phyloP scores from a whole-genome alignment of 2,113 vertebrate species.

The Neolamprologus longior region DNA sequence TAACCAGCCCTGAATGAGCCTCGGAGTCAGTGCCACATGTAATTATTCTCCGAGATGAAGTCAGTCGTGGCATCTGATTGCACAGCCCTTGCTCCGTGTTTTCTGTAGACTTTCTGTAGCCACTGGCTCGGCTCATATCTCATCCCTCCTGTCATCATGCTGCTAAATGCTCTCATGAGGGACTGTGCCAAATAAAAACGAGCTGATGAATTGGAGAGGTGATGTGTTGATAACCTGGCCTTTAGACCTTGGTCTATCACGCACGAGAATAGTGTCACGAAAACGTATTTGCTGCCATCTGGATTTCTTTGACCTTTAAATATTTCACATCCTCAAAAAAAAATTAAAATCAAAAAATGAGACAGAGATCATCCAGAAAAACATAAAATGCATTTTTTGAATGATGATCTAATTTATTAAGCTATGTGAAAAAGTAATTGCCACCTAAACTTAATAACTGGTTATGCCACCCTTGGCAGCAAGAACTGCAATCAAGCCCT shows the following conservation, averaged over 20 bases:
- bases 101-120: not conserved
- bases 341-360: rapidly evolving
- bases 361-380: not conserved
- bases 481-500: not conserved
- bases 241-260: not conserved
- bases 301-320: not conserved
- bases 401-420: not conserved
- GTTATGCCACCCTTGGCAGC: not conserved
- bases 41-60: constrained; percentile 35
- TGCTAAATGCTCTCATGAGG: constrained; percentile 8
- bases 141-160: not conserved
- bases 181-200: not conserved
- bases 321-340: not conserved
- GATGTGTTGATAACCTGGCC: not conserved
- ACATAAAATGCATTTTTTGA: not conserved
- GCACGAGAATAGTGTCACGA: rapidly evolving
- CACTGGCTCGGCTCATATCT: constrained; percentile 16
- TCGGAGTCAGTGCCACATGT: constrained; percentile 29
- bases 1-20: constrained; percentile 12
- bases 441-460: not conserved
- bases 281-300: not conserved
- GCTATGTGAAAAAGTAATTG: not conserved
- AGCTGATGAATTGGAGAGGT: constrained; percentile 8
- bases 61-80: not conserved
- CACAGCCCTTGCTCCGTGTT: not conserved